Evolutionary conservation across 1,140 invertebrate genomes (phyloP).

Genomic region (Musca vetustissima): DNA sequence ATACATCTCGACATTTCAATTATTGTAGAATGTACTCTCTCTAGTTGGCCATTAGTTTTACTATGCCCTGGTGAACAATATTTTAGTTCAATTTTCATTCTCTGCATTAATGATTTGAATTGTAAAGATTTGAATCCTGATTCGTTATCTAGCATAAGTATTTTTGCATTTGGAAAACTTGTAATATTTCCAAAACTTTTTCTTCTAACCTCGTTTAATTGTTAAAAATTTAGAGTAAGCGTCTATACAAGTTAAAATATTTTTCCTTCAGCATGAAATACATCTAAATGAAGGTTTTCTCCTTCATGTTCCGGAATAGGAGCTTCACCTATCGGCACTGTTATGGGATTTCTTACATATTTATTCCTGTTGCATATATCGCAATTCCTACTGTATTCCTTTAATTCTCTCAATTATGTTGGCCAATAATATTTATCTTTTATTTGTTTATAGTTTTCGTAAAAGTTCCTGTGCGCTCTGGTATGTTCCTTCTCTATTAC

Average conservation of each 20-base stretch:
- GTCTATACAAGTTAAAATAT: constrained; percentile 2
- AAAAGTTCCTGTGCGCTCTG: constrained; percentile 26
- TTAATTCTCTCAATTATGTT: constrained; percentile 9
- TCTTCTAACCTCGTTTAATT: constrained; percentile 25
- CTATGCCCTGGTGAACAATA: constrained; percentile 9
- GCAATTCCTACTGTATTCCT: constrained; percentile 25
- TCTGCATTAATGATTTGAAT: constrained; percentile 23
- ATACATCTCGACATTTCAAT: constrained; percentile 21
- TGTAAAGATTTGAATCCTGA: constrained; percentile 6
- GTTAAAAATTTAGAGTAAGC: constrained; percentile 26
- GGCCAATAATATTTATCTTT: constrained; percentile 26
- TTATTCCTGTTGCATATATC: constrained; percentile 13
- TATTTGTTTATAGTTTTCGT: constrained; percentile 23
- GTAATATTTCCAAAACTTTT: constrained; percentile 26
- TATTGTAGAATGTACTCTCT: constrained; percentile 17
- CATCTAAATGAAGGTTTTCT: neutral
- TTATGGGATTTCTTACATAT: neutral
- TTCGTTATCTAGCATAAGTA: constrained; percentile 21
- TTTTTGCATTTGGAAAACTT: constrained; percentile 5
- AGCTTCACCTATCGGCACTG: neutral
- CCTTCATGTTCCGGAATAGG: neutral
- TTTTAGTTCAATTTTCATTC: neutral
- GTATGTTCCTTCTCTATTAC: constrained; percentile 24
- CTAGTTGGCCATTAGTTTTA: constrained; percentile 9
- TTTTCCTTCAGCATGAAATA: neutral